phyloP scores from a whole-genome alignment of 2,113 vertebrate genomes.

The Cryptotis parvus region DNA sequence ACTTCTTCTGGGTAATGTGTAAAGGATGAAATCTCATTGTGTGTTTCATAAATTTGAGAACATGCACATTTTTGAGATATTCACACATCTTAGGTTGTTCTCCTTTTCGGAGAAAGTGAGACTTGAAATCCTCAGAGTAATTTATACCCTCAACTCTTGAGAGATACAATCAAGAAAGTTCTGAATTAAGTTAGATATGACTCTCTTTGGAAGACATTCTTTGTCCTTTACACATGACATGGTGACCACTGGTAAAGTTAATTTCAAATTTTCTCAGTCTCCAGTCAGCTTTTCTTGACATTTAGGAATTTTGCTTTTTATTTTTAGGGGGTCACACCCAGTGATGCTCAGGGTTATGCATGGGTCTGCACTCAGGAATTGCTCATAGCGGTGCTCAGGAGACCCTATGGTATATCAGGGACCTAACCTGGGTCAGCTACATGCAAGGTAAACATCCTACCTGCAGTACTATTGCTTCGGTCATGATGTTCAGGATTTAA shows the following conservation, averaged over 20 bases:
- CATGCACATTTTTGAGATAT: not conserved
- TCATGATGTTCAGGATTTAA: too few species aligned
- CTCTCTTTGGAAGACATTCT: not conserved
- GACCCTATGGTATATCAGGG: too few species aligned
- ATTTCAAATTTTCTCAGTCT: conserved; percentile 16
- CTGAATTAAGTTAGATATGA: not conserved
- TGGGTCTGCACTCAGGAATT: too few species aligned
- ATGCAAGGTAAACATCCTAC: too few species aligned
- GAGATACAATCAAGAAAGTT: not conserved
- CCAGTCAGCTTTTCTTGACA: not conserved
- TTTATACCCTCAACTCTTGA: not conserved
- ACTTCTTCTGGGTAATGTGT: not conserved
- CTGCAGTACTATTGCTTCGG: too few species aligned
- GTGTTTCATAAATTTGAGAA: not conserved
- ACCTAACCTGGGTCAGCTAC: too few species aligned
- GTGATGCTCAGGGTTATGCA: too few species aligned
- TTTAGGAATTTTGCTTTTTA: not conserved
- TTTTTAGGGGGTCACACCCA: too few species aligned
- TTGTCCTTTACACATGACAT: not conserved
- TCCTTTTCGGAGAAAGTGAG: not conserved
- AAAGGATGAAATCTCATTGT: too few species aligned
- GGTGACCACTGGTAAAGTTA: not conserved
- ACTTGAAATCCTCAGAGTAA: not conserved
- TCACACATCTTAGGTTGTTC: not conserved
- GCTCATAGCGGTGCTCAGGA: too few species aligned